phyloP scores from a whole-genome alignment of 2,797 vertebrate species.

The Pseudochaenichthys georgianus region DNA sequence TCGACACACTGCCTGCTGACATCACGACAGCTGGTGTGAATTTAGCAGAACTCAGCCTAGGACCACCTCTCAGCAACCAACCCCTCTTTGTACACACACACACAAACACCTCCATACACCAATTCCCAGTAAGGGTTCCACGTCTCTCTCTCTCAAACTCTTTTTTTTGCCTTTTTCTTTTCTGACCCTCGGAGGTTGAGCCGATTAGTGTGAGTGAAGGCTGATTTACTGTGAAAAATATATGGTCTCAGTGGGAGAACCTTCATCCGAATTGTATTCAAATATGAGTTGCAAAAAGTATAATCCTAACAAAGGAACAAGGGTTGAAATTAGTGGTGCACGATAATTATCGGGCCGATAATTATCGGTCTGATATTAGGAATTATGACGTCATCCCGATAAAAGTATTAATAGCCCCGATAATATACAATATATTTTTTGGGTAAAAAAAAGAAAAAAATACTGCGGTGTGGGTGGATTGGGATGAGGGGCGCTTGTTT shows the following conservation, averaged over 20 bases:
- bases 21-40: slow-evolving; percentile 86
- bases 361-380: too few relatives aligned
- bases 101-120: slow-evolving; percentile 27
- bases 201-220: slow-evolving; percentile 54
- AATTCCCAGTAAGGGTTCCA: slow-evolving; percentile 26
- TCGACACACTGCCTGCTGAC: slow-evolving; percentile 81
- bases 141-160: slow-evolving; percentile 30
- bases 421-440: too few relatives aligned
- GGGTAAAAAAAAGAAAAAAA: too few relatives aligned
- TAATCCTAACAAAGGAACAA: too few relatives aligned
- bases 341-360: too few relatives aligned
- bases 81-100: slow-evolving; percentile 3
- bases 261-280: slow-evolving; percentile 4
- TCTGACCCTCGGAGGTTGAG: slow-evolving; percentile 55
- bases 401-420: too few relatives aligned
- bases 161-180: slow-evolving; percentile 4
- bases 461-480: too few relatives aligned
- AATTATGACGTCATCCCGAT: too few relatives aligned
- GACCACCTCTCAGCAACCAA: slow-evolving; percentile 46
- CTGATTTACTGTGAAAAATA: slow-evolving; percentile 36
- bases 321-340: too few relatives aligned
- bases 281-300: too few relatives aligned
- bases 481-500: too few relatives aligned
- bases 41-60: slow-evolving; percentile 70
- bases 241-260: slow-evolving; percentile 7